These are phyloP conservation scores for Brenthis hecate DNA, from an alignment of 2,888 invertebrate species.

Conservation along the genomic window DNA sequence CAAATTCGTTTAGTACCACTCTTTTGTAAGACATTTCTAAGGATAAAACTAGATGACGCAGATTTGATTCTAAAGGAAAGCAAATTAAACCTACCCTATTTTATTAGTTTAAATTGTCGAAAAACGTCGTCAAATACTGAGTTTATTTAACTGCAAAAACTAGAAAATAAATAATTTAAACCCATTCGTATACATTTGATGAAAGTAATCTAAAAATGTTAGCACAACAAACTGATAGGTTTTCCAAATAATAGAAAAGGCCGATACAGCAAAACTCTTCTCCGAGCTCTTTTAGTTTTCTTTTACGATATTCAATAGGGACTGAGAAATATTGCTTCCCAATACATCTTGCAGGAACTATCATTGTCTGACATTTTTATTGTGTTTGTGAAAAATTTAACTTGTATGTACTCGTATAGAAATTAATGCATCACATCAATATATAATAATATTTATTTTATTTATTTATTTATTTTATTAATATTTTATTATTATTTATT, in stretches of 20 bases:
- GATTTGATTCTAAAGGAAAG: too few species aligned
- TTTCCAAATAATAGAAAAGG: constrained; percentile 2
- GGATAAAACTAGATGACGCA: too few species aligned
- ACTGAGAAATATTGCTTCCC: constrained; percentile 9
- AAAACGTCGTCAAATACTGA: too few species aligned
- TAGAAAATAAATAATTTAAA: too few species aligned
- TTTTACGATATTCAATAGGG: constrained; percentile 16
- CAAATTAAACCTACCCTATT: too few species aligned
- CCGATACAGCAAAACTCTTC: constrained; percentile 11
- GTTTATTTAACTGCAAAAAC: too few species aligned
- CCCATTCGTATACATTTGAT: not conserved
- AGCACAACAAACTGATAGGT: not conserved
- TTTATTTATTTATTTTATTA: too few species aligned
- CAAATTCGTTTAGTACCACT: too few species aligned
- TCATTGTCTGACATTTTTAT: constrained; percentile 22
- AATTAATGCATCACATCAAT: constrained; percentile 2
- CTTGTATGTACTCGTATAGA: constrained; percentile 1
- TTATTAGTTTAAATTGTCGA: too few species aligned
- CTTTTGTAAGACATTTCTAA: too few species aligned
- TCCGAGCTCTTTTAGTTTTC: constrained; percentile 12
- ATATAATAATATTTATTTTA: too few species aligned
- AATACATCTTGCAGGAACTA: constrained; percentile 18
- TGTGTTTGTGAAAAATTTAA: constrained; percentile 1
- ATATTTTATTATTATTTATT: too few species aligned
- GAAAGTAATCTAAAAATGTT: not conserved